These are phyloP conservation scores for Nemapogon koenigi DNA, from an alignment of 2,888 invertebrate genomes.

Conservation along the genomic window DNA sequence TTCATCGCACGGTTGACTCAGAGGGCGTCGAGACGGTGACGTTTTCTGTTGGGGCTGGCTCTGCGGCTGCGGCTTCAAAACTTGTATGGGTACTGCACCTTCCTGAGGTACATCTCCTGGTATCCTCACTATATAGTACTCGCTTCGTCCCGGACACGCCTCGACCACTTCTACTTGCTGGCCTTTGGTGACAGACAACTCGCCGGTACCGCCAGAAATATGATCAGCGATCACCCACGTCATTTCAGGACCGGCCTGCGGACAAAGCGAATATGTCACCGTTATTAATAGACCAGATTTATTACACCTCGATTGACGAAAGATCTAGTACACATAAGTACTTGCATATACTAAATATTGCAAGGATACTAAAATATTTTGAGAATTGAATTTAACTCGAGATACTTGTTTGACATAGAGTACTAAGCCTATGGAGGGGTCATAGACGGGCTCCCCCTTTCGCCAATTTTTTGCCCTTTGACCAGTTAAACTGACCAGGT, in stretches of 20 bases:
- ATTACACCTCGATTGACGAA: no score
- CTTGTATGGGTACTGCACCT: conserved; percentile 81
- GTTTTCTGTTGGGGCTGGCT: conserved; percentile 36
- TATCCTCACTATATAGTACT: conserved; percentile 76
- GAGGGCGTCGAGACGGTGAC: conserved; percentile 47
- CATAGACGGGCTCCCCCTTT: no score
- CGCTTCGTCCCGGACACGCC: conserved; percentile 69
- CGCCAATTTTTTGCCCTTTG: no score
- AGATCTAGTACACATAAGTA: no score
- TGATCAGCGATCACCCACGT: conserved; percentile 92
- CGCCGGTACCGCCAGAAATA: conserved; percentile 76
- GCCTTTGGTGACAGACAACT: conserved; percentile 86
- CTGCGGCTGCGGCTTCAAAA: conserved; percentile 63
- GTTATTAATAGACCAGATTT: no score
- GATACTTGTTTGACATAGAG: no score
- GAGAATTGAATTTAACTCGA: no score
- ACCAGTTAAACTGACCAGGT: no score
- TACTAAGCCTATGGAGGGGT: no score
- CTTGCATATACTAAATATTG: no score
- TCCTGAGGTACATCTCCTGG: conserved; percentile 70
- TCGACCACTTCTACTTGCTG: conserved; percentile 95
- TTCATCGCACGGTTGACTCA: conserved; percentile 48
- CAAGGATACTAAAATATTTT: no score
- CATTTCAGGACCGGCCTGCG: conserved; percentile 83
- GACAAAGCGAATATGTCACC: conserved; percentile 30